These are phyloP conservation scores for Eurypyga helias DNA, from an alignment of 2,113 vertebrate genomes.

Conservation along the genomic window DNA sequence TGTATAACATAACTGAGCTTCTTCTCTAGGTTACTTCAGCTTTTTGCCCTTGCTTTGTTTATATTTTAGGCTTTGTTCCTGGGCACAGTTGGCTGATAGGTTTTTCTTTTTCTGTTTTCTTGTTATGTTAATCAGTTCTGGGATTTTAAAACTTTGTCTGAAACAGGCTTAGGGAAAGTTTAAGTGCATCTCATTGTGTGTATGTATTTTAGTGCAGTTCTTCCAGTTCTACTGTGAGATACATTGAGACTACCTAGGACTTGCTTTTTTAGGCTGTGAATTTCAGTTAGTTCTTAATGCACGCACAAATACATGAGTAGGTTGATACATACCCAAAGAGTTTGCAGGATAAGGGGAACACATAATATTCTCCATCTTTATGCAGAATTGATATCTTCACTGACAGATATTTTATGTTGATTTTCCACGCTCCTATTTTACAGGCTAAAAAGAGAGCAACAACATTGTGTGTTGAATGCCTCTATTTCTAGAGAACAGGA, in stretches of 20 bases:
- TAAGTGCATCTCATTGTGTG: background rate
- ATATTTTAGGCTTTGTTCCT: background rate
- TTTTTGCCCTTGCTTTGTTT: background rate
- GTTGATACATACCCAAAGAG: background rate
- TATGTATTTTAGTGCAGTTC: background rate
- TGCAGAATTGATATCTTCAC: background rate
- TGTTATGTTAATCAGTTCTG: background rate
- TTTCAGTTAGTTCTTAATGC: background rate
- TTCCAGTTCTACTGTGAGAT: background rate
- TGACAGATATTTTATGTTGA: background rate
- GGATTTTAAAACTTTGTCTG: background rate
- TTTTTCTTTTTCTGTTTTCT: background rate
- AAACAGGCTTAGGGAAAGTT: background rate
- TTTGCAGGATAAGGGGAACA: background rate
- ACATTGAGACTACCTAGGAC: background rate
- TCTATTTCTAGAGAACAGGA: constrained; percentile 69
- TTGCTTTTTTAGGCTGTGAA: background rate
- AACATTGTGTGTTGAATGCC: constrained; percentile 44
- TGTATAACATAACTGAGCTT: background rate
- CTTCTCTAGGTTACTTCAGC: background rate
- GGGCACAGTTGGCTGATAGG: background rate
- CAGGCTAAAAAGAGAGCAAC: constrained; percentile 77
- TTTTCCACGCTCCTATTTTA: background rate
- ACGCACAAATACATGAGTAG: background rate
- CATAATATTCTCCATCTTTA: background rate